Evolutionary conservation across 2,797 vertebrate species (phyloP).

Genomic region (Tolypeutes matacus): DNA sequence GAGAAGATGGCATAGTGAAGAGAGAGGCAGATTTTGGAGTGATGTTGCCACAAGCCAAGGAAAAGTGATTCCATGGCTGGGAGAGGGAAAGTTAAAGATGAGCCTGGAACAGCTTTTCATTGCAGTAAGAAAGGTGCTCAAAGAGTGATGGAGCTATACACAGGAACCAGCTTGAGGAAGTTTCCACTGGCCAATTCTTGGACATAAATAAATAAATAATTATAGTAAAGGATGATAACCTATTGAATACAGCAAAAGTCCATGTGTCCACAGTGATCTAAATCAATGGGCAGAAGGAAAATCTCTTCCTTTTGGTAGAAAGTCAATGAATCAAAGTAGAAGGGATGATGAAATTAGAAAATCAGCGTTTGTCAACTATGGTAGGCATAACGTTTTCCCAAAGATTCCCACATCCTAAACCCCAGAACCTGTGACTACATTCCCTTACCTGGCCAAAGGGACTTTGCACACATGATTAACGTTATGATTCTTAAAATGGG

Average conservation of each 20-base stretch:
- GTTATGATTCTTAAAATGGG: neutral
- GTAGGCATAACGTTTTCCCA: neutral
- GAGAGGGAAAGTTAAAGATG: neutral
- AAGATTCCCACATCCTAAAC: neutral
- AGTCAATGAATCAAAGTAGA: conserved; percentile 45
- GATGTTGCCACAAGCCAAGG: no score
- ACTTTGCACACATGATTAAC: neutral
- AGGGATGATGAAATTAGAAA: conserved; percentile 61
- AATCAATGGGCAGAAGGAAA: conserved; percentile 20
- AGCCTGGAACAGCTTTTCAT: neutral
- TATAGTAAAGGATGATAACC: neutral
- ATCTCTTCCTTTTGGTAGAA: conserved; percentile 9
- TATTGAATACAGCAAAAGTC: conserved; percentile 23
- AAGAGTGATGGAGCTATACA: neutral
- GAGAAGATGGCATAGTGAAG: no score
- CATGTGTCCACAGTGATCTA: neutral
- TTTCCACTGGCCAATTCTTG: neutral
- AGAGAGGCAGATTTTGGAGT: no score
- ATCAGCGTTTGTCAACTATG: neutral
- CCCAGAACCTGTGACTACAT: neutral
- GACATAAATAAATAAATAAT: conserved; percentile 25
- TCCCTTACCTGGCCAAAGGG: neutral
- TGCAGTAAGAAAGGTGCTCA: neutral
- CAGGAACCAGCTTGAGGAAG: neutral
- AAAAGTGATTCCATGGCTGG: neutral